Evolutionary conservation across 2,888 invertebrate species (phyloP), one percentile per base, ranked within the genome.

Genomic region (Poecilus cupreus): DNA sequence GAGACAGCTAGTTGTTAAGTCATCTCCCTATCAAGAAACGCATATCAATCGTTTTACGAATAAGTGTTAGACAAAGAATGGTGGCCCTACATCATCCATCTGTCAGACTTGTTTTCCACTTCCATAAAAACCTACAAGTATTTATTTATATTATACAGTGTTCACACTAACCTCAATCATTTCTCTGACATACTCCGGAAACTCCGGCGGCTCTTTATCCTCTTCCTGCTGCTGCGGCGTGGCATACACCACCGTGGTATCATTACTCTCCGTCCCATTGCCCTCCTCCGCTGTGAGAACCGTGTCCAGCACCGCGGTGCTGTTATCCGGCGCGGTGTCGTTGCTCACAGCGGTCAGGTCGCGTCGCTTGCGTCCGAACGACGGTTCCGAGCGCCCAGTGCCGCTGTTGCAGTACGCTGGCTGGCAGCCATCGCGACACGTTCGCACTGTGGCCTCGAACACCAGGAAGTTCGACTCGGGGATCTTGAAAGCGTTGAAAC

Each of bases 401-500:
- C 94, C 94, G 26, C 94, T 93, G 24, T 94, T 94, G 86, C 97
- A 97, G 86, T 96, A 96, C 8, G 96, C 96, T 60, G 97, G 97
- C 87, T 96, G 96, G 86, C 97, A 97, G 5, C 96, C 96, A 72
- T 96, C 96, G 51, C 96, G 91, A 85, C 97, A 97, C 0, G 96
- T 96, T 80, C 96, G 91, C 0, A 97, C 97, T 0, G 96, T 97
- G 0, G 97, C 97, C 89, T 97, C 97, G 86, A 97, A 97, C 0
- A 97, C 96, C 84, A 97, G 89, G 91, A 97, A 97, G 89, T 97
- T 97, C 0, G 97, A 97, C 89, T 97, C 97, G 0, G 97, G 97
- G 84, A 97, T 97, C 89, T 97, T 97, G 88, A 97, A 97, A 0
- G 97, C 97, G 88, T 97, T 97, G 88, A 97, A 97, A 85, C 96